These are phyloP conservation scores for Camelus bactrianus DNA, from an alignment of 2,113 vertebrate species.

Conservation along the genomic window DNA sequence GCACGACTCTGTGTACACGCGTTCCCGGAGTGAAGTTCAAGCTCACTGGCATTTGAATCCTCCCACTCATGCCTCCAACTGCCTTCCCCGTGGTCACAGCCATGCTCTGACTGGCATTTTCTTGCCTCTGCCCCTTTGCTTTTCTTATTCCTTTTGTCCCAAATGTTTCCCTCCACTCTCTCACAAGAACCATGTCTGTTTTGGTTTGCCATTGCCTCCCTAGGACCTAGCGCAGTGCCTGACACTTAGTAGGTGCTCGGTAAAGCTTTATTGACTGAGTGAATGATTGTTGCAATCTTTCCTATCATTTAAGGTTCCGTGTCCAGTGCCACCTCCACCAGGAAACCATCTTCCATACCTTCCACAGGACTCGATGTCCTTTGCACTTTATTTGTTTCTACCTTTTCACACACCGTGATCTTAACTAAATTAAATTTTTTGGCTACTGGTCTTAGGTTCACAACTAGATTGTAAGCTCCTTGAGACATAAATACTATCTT, in stretches of 20 bases:
- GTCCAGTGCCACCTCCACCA: neutral
- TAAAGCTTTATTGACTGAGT: neutral
- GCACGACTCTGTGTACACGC: accelerated
- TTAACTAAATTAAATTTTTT: neutral
- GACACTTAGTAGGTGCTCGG: neutral
- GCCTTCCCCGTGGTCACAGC: neutral
- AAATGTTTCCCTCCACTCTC: neutral
- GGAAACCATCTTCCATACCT: neutral
- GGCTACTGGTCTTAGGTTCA: neutral
- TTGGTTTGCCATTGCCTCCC: neutral
- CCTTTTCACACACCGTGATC: neutral
- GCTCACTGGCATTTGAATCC: neutral
- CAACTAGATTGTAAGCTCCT: neutral
- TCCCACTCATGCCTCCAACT: neutral
- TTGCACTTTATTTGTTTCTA: neutral
- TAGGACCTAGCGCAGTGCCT: neutral
- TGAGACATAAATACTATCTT: neutral
- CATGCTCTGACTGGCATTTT: neutral
- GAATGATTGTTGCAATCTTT: neutral
- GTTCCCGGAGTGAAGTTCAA: neutral
- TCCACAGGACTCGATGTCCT: neutral
- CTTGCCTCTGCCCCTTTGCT: too few species aligned
- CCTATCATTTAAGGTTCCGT: neutral
- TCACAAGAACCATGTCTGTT: neutral
- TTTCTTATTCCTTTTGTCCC: neutral